These are phyloP conservation scores for Pseudopleuronectes americanus DNA, from an alignment of 2,797 vertebrate species.

Conservation along the genomic window DNA sequence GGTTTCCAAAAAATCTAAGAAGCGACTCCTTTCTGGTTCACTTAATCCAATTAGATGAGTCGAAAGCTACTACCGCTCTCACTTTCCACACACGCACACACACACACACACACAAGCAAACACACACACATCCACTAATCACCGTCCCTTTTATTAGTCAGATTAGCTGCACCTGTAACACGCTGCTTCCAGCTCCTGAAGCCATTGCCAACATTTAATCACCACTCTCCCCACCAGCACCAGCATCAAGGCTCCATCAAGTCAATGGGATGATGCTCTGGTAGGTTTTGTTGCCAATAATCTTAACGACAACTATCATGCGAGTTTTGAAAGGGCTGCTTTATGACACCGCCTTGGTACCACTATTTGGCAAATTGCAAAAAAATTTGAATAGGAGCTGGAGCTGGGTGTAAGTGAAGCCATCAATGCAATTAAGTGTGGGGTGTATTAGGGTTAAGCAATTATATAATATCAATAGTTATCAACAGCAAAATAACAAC, in stretches of 20 bases:
- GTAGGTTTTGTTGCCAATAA: not conserved
- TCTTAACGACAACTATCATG: not conserved
- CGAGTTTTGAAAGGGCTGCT: not conserved
- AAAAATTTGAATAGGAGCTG: not conserved
- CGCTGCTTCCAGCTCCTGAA: constrained; percentile 7
- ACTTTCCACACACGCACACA: constrained; percentile 4
- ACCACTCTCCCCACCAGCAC: not conserved
- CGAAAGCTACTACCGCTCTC: constrained; percentile 38
- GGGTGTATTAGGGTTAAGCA: not conserved
- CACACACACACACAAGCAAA: not conserved
- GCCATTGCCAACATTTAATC: constrained; percentile 13
- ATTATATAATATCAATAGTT: too few species aligned
- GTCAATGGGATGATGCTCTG: not conserved
- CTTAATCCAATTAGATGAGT: constrained; percentile 57
- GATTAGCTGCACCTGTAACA: constrained; percentile 49
- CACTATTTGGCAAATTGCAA: not conserved
- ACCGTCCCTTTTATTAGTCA: constrained; percentile 30
- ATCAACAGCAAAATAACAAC: too few species aligned
- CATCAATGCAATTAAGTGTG: not conserved
- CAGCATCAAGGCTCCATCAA: not conserved
- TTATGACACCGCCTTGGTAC: not conserved
- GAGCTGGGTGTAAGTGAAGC: not conserved
- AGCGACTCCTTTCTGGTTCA: constrained; percentile 30
- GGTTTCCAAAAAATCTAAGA: constrained; percentile 23
- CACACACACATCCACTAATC: constrained; percentile 9